Evolutionary conservation across 2,113 vertebrate genomes (phyloP).

Genomic region (Perca schrenkii): DNA sequence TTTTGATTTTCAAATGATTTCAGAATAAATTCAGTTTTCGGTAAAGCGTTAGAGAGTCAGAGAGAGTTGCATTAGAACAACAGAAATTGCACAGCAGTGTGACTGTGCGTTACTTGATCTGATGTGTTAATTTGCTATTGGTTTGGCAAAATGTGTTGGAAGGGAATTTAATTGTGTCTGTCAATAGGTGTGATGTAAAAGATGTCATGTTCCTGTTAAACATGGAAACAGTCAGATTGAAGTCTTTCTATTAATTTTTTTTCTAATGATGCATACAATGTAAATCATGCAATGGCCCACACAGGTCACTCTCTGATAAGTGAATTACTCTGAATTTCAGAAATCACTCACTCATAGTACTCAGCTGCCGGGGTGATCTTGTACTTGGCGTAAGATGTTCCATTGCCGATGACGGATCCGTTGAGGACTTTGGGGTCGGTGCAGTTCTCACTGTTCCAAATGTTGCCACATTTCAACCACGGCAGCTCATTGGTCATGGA

Average conservation of each 20-base stretch:
- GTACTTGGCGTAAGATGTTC: constrained; percentile 92
- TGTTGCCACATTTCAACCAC: constrained; percentile 92
- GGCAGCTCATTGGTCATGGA: constrained; percentile 93
- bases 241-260: not conserved
- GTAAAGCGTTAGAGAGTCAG: not conserved
- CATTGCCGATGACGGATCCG: constrained; percentile 86
- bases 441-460: constrained; percentile 96
- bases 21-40: not conserved
- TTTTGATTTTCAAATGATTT: not conserved
- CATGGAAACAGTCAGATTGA: not conserved
- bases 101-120: not conserved
- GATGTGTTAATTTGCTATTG: not conserved
- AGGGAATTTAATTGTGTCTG: not conserved
- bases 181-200: not conserved
- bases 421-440: constrained; percentile 89
- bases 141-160: not conserved
- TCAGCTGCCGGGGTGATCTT: constrained; percentile 96
- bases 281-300: not conserved
- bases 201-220: not conserved
- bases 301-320: not conserved
- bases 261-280: not conserved
- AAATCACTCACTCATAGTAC: constrained; percentile 95
- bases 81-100: not conserved
- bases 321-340: not conserved
- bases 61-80: not conserved